Evolutionary conservation across 2,797 vertebrate genomes (phyloP).

Genomic region (Nannoperca obscura): DNA sequence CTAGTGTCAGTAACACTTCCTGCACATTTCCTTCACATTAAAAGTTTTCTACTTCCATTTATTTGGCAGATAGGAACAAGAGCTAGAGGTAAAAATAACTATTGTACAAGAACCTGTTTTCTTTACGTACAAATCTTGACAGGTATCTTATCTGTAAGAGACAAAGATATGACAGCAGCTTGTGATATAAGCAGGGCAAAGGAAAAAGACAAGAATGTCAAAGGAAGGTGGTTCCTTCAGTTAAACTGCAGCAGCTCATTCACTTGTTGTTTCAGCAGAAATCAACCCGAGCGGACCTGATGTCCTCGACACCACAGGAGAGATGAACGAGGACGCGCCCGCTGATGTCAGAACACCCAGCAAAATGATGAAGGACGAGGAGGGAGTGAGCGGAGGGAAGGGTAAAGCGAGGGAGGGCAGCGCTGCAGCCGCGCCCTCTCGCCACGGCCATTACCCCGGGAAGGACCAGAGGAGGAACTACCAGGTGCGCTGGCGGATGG

Average conservation of each 20-base stretch:
- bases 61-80: neutral
- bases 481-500: slow-evolving; percentile 90
- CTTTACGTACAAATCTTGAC: neutral
- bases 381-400: slow-evolving; percentile 12
- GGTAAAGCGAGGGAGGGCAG: slow-evolving; percentile 32
- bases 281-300: slow-evolving; percentile 33
- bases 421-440: slow-evolving; percentile 1
- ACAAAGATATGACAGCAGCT: neutral
- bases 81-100: neutral
- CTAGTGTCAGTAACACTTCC: no score
- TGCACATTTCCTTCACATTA: slow-evolving; percentile 2
- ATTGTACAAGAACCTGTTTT: neutral
- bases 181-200: neutral
- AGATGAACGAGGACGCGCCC: slow-evolving; percentile 30
- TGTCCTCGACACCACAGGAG: slow-evolving; percentile 29
- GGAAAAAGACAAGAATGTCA: neutral
- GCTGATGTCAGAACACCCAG: slow-evolving; percentile 38
- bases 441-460: slow-evolving; percentile 85
- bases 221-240: neutral
- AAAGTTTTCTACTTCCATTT: neutral
- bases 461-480: slow-evolving; percentile 91
- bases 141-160: neutral
- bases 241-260: neutral
- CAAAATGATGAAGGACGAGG: slow-evolving; percentile 54
- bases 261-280: slow-evolving; percentile 54